phyloP scores from a whole-genome alignment of 2,797 vertebrate species.

The Fratercula arctica region DNA sequence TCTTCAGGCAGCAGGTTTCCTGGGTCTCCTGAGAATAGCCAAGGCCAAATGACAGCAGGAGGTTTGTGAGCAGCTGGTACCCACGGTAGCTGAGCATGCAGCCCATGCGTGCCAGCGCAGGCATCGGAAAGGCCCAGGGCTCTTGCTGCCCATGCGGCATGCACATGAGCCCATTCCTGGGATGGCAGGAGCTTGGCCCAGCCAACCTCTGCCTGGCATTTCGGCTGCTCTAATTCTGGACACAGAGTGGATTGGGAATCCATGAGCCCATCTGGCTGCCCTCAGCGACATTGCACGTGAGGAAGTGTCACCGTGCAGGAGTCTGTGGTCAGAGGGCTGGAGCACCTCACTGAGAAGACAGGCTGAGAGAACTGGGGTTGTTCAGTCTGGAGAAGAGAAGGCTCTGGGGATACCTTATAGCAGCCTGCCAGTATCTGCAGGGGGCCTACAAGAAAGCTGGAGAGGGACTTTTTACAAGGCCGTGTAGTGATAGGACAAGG shows the following conservation, averaged over 20 bases:
- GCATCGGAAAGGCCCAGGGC: accelerated
- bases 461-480: background rate
- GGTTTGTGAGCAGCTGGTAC: background rate
- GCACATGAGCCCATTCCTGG: background rate
- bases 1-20: background rate
- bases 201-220: slow-evolving; percentile 30
- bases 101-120: background rate
- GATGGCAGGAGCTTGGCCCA: background rate
- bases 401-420: background rate
- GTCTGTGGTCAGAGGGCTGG: background rate
- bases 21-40: background rate
- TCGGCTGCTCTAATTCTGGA: slow-evolving; percentile 33
- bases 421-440: background rate
- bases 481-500: background rate
- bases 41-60: background rate
- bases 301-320: background rate
- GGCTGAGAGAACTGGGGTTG: background rate
- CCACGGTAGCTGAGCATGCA: accelerated
- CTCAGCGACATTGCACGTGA: background rate
- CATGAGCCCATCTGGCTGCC: accelerated
- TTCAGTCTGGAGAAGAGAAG: background rate
- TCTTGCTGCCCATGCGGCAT: background rate
- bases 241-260: accelerated
- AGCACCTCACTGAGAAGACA: background rate
- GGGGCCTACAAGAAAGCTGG: background rate